phyloP scores from a whole-genome alignment of 2,888 invertebrate species.

The Cremastinae sp. region DNA sequence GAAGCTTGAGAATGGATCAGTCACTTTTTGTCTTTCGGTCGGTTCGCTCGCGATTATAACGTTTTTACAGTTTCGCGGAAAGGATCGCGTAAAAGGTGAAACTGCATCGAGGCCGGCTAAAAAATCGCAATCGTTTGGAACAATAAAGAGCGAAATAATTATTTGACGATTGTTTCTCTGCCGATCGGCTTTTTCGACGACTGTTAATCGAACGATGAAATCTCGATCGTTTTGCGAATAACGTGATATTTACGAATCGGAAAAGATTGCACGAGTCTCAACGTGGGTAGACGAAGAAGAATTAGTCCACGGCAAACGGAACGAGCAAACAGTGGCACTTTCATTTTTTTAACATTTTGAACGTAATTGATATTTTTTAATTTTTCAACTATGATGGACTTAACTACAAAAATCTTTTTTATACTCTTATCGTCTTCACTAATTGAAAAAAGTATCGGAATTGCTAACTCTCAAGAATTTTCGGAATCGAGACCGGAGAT shows the following conservation, averaged over 20 bases:
- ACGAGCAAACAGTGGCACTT: too few species aligned
- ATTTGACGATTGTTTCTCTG: constrained; percentile 27
- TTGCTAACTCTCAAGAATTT: constrained; percentile 20
- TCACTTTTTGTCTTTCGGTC: constrained; percentile 59
- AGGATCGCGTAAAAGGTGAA: constrained; percentile 31
- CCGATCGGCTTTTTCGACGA: constrained; percentile 33
- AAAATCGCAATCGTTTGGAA: too few species aligned
- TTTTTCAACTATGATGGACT: too few species aligned
- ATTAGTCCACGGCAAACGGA: constrained; percentile 29
- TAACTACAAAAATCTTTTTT: constrained; percentile 9
- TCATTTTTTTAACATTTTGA: too few species aligned
- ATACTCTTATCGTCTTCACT: constrained; percentile 44
- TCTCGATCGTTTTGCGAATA: constrained; percentile 16
- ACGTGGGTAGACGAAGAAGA: constrained; percentile 18
- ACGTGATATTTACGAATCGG: not conserved
- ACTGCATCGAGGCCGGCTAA: not conserved
- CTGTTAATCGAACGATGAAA: constrained; percentile 21
- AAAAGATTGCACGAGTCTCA: constrained; percentile 11
- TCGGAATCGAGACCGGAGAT: constrained; percentile 7
- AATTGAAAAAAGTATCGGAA: constrained; percentile 33
- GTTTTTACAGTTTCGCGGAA: not conserved
- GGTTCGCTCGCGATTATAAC: constrained; percentile 40
- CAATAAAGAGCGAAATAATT: not conserved
- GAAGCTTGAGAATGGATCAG: constrained; percentile 54
- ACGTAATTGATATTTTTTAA: too few species aligned